Base-by-base conservation (phyloP, 2,888 invertebrate species). In the Pocota personata region DNA sequence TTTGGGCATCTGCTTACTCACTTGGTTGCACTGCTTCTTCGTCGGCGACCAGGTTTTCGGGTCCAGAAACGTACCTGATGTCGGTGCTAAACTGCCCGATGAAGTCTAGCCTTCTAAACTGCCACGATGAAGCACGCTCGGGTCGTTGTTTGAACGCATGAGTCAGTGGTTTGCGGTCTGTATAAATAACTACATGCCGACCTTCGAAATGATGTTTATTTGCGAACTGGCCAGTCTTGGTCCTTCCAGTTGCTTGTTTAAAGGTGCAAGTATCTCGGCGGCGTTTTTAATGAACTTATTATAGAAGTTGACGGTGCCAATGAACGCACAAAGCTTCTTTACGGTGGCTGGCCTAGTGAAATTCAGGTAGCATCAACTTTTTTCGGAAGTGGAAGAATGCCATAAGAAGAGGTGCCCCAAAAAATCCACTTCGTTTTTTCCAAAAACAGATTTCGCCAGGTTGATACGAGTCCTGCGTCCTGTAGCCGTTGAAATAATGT, bases 291-390 rank as follows among this genome's bases (percentile, higher is more conserved):
- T 35, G 40, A 84, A 82, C 37, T 64, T 48, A 1, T 73, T 55
- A 46, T 83, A 79, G 48, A 87, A 83, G 40, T 87, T 80, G 10
- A 80, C 16, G 32, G 52, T 83, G 16, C 64, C 71, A 7, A 80
- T 24, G 43, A 80, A 71, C 21, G 77, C 73, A 57, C 66, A 75
- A 4, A 84, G 16, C 10, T 84, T 37, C 46, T 83, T 82, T 10
- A 64, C 58, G 21, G 50, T 66, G 3, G 43, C 19, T 21, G 76
- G 62, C 8, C 50, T 72, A 14, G 35, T 64, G n/a, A 80, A 76
- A n/a, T 76, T 71, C 8, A 52, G 19, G 8, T 55, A 2, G 75
- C 78, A 8, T 60, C 62, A 30, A 76, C 67, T 16, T 60, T 73
- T 32, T 62, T 71, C 1, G 67, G 30, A 3, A 72, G 52, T 12